A percentile compares a stretch with the other conserved stretches of the same genome.
Evolutionary conservation across 2,888 invertebrate species (phyloP).

Genomic region (Andrena chrysosceles): DNA sequence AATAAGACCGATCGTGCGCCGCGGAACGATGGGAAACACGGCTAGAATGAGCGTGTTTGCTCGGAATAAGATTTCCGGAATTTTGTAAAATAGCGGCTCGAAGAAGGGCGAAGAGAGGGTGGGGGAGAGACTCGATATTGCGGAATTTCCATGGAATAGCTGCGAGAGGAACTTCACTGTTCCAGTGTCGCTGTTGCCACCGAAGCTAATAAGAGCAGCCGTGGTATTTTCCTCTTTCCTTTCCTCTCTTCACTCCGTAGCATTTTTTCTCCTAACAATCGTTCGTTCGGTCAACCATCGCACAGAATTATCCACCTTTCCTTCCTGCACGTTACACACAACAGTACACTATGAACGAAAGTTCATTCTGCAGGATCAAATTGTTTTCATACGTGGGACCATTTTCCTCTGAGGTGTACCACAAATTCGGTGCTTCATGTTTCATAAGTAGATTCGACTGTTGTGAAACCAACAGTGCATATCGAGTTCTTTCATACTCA

Average conservation of each 20-base stretch:
- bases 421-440: no score
- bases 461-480: no score
- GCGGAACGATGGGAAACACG: neutral
- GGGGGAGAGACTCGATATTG: constrained; percentile 20
- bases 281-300: neutral
- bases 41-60: constrained; percentile 11
- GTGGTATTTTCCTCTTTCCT: neutral
- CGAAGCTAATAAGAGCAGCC: neutral
- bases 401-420: no score
- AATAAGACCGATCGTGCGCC: constrained; percentile 31
- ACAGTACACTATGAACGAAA: no score
- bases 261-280: neutral
- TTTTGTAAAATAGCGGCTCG: constrained; percentile 29
- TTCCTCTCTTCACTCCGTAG: neutral
- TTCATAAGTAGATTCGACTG: no score
- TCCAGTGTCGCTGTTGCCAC: constrained; percentile 15
- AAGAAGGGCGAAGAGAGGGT: neutral
- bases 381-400: no score
- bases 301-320: neutral
- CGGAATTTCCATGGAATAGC: constrained; percentile 31
- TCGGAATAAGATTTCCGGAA: constrained; percentile 35
- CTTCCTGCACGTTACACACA: neutral
- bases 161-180: constrained; percentile 16
- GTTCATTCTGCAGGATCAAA: no score
- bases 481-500: no score